phyloP scores from a whole-genome alignment of 2,797 vertebrate species.

The Sebastes diaconus region DNA sequence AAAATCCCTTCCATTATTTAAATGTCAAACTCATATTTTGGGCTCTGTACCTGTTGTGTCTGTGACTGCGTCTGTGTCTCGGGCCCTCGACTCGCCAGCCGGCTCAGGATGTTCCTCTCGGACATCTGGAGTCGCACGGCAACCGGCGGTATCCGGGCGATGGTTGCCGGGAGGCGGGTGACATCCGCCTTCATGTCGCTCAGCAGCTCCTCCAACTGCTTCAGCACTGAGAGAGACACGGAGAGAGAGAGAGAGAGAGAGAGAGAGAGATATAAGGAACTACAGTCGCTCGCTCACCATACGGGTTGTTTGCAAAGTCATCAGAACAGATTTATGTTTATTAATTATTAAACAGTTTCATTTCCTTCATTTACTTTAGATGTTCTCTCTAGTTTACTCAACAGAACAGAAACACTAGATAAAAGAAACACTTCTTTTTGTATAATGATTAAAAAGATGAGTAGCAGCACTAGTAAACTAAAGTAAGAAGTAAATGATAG shows the following conservation, averaged over 20 bases:
- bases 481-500: not conserved
- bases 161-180: constrained; percentile 95
- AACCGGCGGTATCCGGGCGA: constrained; percentile 95
- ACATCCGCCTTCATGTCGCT: constrained; percentile 99
- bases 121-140: constrained; percentile 98
- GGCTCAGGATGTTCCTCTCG: constrained; percentile 96
- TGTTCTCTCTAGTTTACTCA: not conserved
- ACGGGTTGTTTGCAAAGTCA: not conserved
- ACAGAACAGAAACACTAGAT: not conserved
- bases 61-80: constrained; percentile 84
- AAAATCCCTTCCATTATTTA: too few relatives aligned
- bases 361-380: not conserved
- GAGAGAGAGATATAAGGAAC: not conserved
- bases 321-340: not conserved
- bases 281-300: not conserved
- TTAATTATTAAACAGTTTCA: not conserved
- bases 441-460: not conserved
- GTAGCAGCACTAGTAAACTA: not conserved
- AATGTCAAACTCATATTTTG: not conserved
- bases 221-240: constrained; percentile 85
- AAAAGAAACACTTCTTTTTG: not conserved
- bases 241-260: too few relatives aligned
- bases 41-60: constrained; percentile 42
- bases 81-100: constrained; percentile 93
- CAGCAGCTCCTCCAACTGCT: constrained; percentile 96